phyloP scores from a whole-genome alignment of 2,797 vertebrate species.

The Acestrorhynchus altus region DNA sequence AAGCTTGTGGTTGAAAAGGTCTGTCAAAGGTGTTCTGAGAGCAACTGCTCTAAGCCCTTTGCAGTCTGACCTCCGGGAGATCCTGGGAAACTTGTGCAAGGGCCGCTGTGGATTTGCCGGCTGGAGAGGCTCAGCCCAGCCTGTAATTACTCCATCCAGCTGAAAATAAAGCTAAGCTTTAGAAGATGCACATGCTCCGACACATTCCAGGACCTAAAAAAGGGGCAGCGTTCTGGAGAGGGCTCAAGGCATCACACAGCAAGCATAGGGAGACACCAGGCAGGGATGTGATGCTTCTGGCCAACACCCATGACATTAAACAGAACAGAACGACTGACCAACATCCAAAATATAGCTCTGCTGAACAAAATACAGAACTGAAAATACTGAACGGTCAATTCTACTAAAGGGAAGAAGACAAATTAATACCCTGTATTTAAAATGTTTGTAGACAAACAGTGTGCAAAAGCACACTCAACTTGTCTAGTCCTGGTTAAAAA shows the following conservation, averaged over 20 bases:
- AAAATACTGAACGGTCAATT: too few relatives aligned
- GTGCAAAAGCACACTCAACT: too few relatives aligned
- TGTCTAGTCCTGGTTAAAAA: too few relatives aligned
- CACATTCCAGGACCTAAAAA: conserved; percentile 56
- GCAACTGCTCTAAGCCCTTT: conserved; percentile 22
- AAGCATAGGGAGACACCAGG: conserved; percentile 27
- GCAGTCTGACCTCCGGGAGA: conserved; percentile 31
- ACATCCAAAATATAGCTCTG: conserved; percentile 12
- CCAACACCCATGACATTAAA: not conserved
- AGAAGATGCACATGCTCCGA: conserved; percentile 56
- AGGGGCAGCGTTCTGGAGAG: conserved; percentile 36
- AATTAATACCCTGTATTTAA: too few relatives aligned
- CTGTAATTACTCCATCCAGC: conserved; percentile 62
- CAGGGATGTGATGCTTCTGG: conserved; percentile 17
- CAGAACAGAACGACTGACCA: not conserved
- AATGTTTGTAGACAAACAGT: too few relatives aligned
- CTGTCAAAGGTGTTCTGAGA: conserved; percentile 14
- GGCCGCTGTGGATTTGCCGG: conserved; percentile 44
- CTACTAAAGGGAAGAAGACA: too few relatives aligned
- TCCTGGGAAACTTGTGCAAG: conserved; percentile 54
- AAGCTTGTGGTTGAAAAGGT: not conserved
- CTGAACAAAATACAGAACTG: not conserved
- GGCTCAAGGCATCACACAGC: conserved; percentile 37
- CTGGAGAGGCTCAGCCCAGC: conserved; percentile 43
- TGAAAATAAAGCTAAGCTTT: conserved; percentile 58